phyloP scores from a whole-genome alignment of 2,888 invertebrate genomes.

The Meganola albula region DNA sequence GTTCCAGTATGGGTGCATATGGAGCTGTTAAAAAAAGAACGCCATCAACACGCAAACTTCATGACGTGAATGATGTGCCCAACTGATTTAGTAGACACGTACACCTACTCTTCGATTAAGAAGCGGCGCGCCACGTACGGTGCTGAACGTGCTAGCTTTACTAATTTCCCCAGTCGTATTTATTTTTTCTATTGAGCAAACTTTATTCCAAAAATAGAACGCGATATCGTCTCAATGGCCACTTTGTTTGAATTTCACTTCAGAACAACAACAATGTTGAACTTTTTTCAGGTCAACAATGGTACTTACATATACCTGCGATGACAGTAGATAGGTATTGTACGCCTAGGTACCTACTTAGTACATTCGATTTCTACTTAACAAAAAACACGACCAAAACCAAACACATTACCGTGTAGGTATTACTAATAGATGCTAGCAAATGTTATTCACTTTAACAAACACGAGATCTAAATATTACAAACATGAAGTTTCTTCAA shows the following conservation, averaged over 20 bases:
- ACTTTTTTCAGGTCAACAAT: not conserved
- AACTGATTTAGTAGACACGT: constrained; percentile 27
- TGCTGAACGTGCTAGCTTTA: constrained; percentile 44
- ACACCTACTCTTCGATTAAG: constrained; percentile 37
- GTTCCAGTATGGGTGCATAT: too few species aligned
- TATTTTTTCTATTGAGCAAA: constrained; percentile 41
- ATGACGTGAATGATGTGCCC: constrained; percentile 10
- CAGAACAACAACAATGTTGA: not conserved
- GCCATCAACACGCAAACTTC: constrained; percentile 11
- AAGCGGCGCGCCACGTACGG: constrained; percentile 42
- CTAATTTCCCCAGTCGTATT: constrained; percentile 41
- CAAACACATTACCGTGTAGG: too few species aligned
- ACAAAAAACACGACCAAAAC: too few species aligned
- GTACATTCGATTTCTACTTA: too few species aligned
- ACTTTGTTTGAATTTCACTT: constrained; percentile 26
- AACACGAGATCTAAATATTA: too few species aligned
- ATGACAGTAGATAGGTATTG: too few species aligned
- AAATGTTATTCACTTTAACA: too few species aligned
- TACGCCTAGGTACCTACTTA: too few species aligned
- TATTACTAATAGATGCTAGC: too few species aligned
- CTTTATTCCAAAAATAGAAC: constrained; percentile 46
- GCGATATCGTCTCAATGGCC: constrained; percentile 27
- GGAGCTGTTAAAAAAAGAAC: too few species aligned
- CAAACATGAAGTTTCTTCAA: too few species aligned
- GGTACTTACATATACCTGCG: too few species aligned